Percentiles rank a stretch among this genome's conserved stretches.
Conservation (phyloP, 2,797 vertebrate genomes). For the Anisognathus igniventris region DNA sequence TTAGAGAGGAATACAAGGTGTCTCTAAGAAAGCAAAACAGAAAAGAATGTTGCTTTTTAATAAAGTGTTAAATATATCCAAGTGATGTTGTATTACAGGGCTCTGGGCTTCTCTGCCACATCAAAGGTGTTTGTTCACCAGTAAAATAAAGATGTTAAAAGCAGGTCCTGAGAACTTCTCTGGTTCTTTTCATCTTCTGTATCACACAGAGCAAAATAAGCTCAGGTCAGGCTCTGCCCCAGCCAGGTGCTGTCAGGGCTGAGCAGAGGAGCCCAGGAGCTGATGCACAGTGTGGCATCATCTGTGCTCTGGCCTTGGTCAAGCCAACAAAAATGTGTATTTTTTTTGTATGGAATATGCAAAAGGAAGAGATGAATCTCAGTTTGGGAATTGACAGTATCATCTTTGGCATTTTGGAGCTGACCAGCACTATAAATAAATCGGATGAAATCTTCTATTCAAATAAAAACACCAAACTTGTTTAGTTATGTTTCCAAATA, state of each 20-base stretch:
- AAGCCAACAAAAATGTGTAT: neutral
- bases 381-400: neutral
- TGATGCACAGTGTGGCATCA: rapidly evolving
- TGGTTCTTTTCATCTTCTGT: neutral
- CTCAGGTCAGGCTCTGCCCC: neutral
- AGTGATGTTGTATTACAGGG: neutral
- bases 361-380: neutral
- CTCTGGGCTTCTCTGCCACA: neutral
- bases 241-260: neutral
- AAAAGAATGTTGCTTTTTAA: neutral
- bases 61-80: neutral
- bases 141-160: neutral
- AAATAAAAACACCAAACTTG: rapidly evolving
- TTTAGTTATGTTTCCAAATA: neutral
- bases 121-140: neutral
- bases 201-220: neutral
- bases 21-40: neutral
- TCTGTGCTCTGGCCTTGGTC: neutral
- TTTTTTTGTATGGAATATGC: neutral
- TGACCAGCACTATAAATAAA: neutral
- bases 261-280: neutral
- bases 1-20: neutral
- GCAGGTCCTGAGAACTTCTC: neutral
- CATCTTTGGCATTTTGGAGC: neutral
- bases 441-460: neutral